Percentiles rank a stretch among this genome's conserved stretches.
Conservation (phyloP, 2,797 vertebrate species). For the Anguilla obscura region DNA sequence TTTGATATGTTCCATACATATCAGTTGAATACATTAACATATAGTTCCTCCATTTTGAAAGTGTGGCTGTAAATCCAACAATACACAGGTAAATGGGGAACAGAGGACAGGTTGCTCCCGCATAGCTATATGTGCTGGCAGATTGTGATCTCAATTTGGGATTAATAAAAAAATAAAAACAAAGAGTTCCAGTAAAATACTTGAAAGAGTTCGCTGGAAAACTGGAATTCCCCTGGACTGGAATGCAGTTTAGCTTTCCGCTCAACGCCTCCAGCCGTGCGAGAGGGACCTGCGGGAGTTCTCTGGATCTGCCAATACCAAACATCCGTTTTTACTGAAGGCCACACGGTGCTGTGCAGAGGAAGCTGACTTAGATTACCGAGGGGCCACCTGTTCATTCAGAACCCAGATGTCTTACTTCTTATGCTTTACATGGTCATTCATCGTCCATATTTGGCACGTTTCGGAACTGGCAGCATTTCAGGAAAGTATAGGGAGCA, state of each 20-base stretch:
- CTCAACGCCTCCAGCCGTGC: background rate
- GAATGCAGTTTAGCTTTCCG: background rate
- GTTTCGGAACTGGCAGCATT: background rate
- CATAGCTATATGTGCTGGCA: background rate
- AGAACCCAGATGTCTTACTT: background rate
- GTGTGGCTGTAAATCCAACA: background rate
- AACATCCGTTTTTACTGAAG: background rate
- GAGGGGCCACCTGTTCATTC: background rate
- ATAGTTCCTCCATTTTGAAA: background rate
- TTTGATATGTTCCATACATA: background rate
- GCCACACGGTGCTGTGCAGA: background rate
- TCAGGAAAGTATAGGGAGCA: background rate
- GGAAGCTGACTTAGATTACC: background rate
- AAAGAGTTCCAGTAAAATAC: background rate
- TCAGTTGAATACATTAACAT: background rate
- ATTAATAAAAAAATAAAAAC: background rate
- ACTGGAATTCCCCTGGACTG: conserved; percentile 5
- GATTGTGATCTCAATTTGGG: background rate
- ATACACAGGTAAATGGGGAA: background rate
- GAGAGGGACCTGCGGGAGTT: background rate
- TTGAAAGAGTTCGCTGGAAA: background rate
- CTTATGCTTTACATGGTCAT: background rate
- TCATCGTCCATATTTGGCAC: background rate
- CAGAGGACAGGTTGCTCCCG: background rate
- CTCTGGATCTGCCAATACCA: background rate